Conservation (phyloP, 2,113 vertebrate species). For the Nycticryphes semicollaris region DNA sequence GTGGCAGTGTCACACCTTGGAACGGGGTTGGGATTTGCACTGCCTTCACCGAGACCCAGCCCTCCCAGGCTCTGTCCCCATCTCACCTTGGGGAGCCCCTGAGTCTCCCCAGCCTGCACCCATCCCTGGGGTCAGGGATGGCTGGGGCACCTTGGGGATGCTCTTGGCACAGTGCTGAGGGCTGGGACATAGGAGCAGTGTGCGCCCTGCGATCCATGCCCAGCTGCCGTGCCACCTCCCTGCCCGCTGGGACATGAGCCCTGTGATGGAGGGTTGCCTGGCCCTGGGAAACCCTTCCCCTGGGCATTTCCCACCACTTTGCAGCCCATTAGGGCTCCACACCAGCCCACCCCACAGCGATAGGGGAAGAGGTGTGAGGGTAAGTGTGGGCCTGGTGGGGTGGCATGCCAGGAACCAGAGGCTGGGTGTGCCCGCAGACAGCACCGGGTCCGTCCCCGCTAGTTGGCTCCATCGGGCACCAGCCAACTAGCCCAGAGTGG, state of each 20-base stretch:
- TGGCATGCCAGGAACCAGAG: not conserved
- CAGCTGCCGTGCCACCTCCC: not conserved
- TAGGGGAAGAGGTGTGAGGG: not conserved
- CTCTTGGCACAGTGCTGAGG: not conserved
- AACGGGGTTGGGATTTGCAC: not conserved
- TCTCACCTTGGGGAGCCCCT: not conserved
- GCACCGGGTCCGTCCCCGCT: fast-evolving
- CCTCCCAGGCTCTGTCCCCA: not conserved
- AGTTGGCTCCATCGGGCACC: not conserved
- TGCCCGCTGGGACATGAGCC: fast-evolving
- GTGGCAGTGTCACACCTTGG: not conserved
- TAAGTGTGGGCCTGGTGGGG: not conserved
- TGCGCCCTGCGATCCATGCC: not conserved
- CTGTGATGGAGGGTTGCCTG: not conserved
- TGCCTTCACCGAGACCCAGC: not conserved
- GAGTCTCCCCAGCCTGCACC: not conserved
- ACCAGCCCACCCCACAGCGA: not conserved
- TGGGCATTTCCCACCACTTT: not conserved
- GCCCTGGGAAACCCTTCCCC: fast-evolving
- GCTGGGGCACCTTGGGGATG: fast-evolving
- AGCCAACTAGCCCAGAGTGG: not conserved
- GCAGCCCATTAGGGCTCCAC: not conserved
- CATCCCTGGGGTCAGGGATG: not conserved
- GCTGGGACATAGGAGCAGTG: not conserved
- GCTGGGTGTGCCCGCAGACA: not conserved